Conservation (phyloP, 2,113 vertebrate species). For the Oriolus oriolus region DNA sequence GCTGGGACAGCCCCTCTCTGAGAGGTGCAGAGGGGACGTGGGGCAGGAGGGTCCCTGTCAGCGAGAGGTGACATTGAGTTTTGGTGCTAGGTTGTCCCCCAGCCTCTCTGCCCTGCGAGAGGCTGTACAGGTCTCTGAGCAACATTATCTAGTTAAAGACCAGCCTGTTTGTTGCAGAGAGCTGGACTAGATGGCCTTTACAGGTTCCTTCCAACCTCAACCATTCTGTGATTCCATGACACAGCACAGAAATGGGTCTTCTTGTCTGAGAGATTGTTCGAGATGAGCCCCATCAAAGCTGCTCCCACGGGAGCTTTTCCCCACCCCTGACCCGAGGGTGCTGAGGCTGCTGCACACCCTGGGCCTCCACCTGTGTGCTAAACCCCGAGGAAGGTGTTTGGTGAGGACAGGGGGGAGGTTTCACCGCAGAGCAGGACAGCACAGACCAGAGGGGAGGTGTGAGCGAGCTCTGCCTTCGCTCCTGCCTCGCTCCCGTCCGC, state of each 20-base stretch:
- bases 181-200: neutral
- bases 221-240: too few species aligned
- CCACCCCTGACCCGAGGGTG: rapidly evolving
- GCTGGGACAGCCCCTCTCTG: neutral
- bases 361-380: neutral
- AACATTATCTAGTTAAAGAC: neutral
- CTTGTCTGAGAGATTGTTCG: neutral
- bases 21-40: rapidly evolving
- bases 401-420: neutral
- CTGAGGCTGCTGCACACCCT: neutral
- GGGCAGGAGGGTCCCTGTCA: neutral
- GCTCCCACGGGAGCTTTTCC: neutral
- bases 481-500: rapidly evolving
- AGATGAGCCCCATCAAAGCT: neutral
- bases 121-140: neutral
- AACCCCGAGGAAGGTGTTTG: neutral
- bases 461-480: rapidly evolving
- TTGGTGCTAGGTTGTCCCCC: neutral
- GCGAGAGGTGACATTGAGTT: neutral
- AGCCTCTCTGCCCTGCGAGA: neutral
- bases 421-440: neutral
- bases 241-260: neutral
- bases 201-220: neutral
- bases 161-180: neutral
- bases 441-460: neutral